Percentiles rank a stretch among this genome's conserved stretches.
Evolutionary conservation across 2,797 vertebrate species (phyloP).

Genomic region (Selene dorsalis): DNA sequence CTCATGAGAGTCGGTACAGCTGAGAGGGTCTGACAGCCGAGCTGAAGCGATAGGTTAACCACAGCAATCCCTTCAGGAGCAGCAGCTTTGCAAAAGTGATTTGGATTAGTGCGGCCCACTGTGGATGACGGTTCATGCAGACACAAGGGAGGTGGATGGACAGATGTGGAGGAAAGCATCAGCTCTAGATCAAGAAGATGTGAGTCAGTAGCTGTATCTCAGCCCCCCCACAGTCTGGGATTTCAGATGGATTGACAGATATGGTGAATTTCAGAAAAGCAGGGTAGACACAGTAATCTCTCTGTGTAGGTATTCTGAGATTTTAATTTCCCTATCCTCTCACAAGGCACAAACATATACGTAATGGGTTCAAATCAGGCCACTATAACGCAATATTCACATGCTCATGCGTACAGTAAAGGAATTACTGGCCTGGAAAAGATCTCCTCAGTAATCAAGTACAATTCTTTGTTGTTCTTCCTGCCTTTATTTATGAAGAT

Average conservation of each 20-base stretch:
- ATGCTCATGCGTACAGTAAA: not conserved
- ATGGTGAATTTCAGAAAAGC: too few species aligned
- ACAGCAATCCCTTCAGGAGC: slow-evolving; percentile 51
- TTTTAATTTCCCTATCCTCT: too few species aligned
- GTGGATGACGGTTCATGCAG: slow-evolving; percentile 12
- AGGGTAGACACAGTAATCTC: too few species aligned
- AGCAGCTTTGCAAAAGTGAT: slow-evolving; percentile 61
- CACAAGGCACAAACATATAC: not conserved
- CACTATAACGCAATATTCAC: not conserved
- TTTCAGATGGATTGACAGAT: too few species aligned
- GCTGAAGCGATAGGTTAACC: slow-evolving; percentile 32
- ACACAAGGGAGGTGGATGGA: slow-evolving; percentile 10
- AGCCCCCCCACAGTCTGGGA: too few species aligned
- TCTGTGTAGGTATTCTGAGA: too few species aligned
- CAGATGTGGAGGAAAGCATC: not conserved
- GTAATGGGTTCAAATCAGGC: not conserved
- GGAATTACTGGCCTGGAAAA: not conserved
- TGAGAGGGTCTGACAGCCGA: slow-evolving; percentile 19
- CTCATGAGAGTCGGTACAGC: slow-evolving; percentile 33
- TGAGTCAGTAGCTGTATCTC: not conserved
- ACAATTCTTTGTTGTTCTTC: not conserved
- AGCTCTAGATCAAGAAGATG: not conserved
- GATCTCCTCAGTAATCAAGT: not conserved
- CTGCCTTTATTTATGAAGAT: not conserved
- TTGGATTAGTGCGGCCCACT: slow-evolving; percentile 53